Evolutionary conservation across 2,888 invertebrate genomes (phyloP).

Genomic region (Apantesis nais): DNA sequence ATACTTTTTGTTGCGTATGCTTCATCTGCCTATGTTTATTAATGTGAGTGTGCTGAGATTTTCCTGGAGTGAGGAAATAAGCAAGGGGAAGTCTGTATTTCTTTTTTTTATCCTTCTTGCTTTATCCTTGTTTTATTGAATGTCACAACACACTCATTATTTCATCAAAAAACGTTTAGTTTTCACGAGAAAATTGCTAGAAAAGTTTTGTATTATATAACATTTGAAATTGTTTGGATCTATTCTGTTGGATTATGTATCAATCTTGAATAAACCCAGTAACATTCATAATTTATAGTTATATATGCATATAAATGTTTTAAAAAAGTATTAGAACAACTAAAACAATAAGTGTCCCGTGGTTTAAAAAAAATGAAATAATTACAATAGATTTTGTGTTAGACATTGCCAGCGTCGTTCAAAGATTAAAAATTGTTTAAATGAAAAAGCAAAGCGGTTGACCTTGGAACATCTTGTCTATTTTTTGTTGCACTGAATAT

Average conservation of each 20-base stretch:
- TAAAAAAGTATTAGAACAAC: neutral
- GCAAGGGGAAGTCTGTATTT: neutral
- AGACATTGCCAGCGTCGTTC: neutral
- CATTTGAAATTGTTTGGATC: no score
- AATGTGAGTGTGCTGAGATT: neutral
- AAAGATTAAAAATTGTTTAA: neutral
- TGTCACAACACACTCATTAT: no score
- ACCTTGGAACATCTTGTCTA: neutral
- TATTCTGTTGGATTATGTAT: no score
- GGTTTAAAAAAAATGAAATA: neutral
- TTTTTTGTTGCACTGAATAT: neutral
- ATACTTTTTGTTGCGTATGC: no score
- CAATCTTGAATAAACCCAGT: no score
- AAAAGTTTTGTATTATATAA: no score
- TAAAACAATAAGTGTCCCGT: neutral
- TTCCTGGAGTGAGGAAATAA: neutral
- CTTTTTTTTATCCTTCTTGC: neutral
- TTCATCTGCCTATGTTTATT: no score
- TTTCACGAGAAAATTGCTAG: no score
- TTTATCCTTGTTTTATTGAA: no score
- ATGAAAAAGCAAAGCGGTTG: neutral
- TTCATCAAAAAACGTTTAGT: no score
- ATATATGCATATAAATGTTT: neutral
- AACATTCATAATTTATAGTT: no score
- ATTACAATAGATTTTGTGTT: neutral